Base-by-base conservation (phyloP, 2,888 invertebrate genomes). In the Caenorhabditis afra region DNA sequence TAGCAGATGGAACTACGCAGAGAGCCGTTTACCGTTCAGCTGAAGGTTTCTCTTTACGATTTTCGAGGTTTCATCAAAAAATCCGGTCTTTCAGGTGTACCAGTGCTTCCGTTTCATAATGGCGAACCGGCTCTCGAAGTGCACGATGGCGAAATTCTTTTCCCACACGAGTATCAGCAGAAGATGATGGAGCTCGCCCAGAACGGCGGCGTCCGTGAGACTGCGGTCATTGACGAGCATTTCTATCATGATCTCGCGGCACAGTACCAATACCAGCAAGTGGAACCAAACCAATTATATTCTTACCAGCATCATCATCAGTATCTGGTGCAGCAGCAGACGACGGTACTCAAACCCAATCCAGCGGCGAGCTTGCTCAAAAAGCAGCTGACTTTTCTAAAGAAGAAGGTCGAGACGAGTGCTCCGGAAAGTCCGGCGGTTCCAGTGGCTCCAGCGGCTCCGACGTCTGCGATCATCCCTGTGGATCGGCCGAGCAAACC, bases 111-210 rank as follows among this genome's bases (percentile, higher is more conserved):
- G n/a, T 73, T 50, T 22, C 29, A 49, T 37, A 65, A 65, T 23
- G 64, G 73, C 29, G 73, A 64, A 16, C 65, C 55, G 10, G 65
- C 73, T 12, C 12, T 73, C 0, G 58, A 41, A 44, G 59, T 71
- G 5, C 70, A 71, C 49, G 62, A 71, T 10, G 53, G 53, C 29
- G 70, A 71, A 49, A 41, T 71, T 14, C 49, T 71, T 1, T 71
- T 71, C 16, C 70, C 61, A n/a, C 49, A 71, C 37, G 70, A 71
- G 47, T 71, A 71, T 47, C 70, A 71, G 37, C 70, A 64, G 0
- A 73, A 73, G 58, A 73, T 73, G 73, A 65, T 73, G 73, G 22
- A 58, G 10, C 16, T 73, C 23, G 70, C 70, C 0, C 70, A 71
- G 22, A 61, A 39, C 37, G 53, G 53, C 35, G 18, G 29, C 16